Evolutionary conservation across 2,888 invertebrate species (phyloP).

Genomic region (Lymantria monacha): DNA sequence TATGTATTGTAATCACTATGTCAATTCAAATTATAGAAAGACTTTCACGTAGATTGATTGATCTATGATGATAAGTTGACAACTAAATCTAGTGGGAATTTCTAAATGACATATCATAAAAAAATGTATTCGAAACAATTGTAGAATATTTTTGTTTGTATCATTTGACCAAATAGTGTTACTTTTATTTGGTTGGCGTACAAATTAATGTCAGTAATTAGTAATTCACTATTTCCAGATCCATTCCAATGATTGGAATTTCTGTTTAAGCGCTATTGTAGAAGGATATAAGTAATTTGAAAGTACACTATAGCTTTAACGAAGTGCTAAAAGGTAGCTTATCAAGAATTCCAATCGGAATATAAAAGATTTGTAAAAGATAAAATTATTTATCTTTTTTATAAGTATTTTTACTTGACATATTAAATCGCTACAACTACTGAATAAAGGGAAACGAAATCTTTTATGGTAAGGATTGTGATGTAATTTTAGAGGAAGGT

Average conservation of each 20-base stretch:
- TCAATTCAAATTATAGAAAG: background rate
- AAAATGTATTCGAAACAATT: too few relatives aligned
- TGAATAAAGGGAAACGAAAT: conserved; percentile 16
- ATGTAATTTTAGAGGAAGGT: conserved; percentile 25
- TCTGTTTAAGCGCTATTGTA: conserved; percentile 14
- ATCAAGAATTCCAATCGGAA: conserved; percentile 18
- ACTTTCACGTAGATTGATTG: background rate
- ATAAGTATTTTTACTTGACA: conserved; percentile 26
- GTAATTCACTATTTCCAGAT: conserved; percentile 22
- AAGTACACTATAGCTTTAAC: conserved; percentile 20
- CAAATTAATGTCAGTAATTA: background rate
- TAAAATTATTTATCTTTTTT: conserved; percentile 29
- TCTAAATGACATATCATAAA: conserved; percentile 8
- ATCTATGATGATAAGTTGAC: background rate
- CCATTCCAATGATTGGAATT: conserved; percentile 13
- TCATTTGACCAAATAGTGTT: background rate
- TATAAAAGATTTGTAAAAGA: conserved; percentile 11
- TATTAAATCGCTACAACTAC: conserved; percentile 20
- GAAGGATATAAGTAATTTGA: conserved; percentile 4
- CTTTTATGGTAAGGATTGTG: conserved; percentile 31
- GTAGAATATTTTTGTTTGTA: background rate
- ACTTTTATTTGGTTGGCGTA: background rate
- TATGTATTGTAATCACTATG: background rate
- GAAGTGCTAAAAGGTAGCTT: conserved; percentile 17
- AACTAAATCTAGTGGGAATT: background rate